Evolutionary conservation across 2,113 vertebrate species (phyloP).

Genomic region (Coregonus clupeaformis): DNA sequence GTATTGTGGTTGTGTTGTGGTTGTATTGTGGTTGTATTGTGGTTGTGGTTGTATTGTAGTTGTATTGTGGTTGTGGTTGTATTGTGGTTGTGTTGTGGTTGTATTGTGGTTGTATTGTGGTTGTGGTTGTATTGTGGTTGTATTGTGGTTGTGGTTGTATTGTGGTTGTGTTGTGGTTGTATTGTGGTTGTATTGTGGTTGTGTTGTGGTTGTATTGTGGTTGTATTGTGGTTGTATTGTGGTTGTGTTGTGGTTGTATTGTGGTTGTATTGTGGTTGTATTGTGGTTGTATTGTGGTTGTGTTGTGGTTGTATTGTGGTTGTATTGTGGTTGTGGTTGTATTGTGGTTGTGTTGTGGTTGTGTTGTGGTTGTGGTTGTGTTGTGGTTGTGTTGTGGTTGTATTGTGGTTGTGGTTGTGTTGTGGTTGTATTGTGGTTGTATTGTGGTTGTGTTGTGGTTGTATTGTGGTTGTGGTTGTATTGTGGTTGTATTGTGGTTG

Average conservation of each 20-base stretch:
- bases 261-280: not conserved
- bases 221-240: not conserved
- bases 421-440: not conserved
- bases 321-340: slow-evolving; percentile 2
- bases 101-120: no score
- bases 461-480: not conserved
- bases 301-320: not conserved
- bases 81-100: not conserved
- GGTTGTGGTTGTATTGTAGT: not conserved
- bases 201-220: no score
- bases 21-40: not conserved
- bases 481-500: not conserved
- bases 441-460: not conserved
- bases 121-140: no score
- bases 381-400: not conserved
- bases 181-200: no score
- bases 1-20: not conserved
- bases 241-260: not conserved
- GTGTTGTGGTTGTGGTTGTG: not conserved
- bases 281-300: not conserved
- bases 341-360: not conserved
- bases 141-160: no score
- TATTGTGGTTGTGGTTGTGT: not conserved
- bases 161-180: not conserved
- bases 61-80: slow-evolving; percentile 2